Percentiles rank a stretch among this genome's conserved stretches.
These are phyloP conservation scores for Leuctra nigra DNA, from an alignment of 2,888 invertebrate genomes.

Conservation along the genomic window DNA sequence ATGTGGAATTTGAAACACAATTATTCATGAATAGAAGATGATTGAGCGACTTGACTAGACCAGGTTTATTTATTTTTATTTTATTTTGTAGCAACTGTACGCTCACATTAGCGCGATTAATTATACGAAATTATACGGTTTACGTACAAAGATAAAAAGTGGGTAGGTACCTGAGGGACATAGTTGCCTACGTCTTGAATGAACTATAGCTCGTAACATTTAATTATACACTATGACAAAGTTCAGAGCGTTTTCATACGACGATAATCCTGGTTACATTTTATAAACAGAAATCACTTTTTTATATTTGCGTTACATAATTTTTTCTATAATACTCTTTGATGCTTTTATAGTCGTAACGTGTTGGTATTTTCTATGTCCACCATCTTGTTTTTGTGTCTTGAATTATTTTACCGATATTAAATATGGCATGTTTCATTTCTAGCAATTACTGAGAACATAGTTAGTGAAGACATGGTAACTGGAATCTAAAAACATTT, in stretches of 20 bases:
- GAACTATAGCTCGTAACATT: constrained; percentile 20
- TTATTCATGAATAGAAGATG: neutral
- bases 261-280: neutral
- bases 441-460: constrained; percentile 5
- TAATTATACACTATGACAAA: constrained; percentile 19
- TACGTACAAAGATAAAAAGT: constrained; percentile 19
- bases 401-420: constrained; percentile 11
- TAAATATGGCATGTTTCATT: constrained; percentile 11
- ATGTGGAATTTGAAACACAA: no score
- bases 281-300: neutral
- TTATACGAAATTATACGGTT: constrained; percentile 24
- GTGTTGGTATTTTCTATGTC: constrained; percentile 12
- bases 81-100: neutral
- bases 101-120: constrained; percentile 23
- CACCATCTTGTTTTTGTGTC: neutral
- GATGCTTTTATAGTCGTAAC: constrained; percentile 15
- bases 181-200: constrained; percentile 19
- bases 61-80: neutral
- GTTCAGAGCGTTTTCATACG: constrained; percentile 1
- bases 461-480: neutral
- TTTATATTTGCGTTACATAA: neutral
- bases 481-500: constrained; percentile 13
- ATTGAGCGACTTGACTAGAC: neutral
- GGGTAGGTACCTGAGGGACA: constrained; percentile 19
- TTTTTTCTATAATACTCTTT: constrained; percentile 2